Percentiles rank a stretch among this genome's conserved stretches.
Conservation (phyloP, 2,113 vertebrate genomes). For the Oreocharis arfaki region DNA sequence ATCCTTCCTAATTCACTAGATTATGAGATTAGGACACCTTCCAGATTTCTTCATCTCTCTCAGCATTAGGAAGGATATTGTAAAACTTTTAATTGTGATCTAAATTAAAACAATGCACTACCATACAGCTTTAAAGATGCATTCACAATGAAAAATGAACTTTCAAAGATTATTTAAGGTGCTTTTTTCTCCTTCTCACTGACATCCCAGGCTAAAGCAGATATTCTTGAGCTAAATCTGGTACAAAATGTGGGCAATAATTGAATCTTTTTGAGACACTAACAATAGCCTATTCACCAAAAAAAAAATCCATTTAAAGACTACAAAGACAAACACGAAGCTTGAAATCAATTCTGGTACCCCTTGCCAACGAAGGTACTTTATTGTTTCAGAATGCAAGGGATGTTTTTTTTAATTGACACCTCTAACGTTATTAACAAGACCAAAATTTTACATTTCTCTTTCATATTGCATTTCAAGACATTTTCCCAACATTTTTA, state of each 20-base stretch:
- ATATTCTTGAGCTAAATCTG: not conserved
- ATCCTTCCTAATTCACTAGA: not conserved
- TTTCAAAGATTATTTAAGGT: not conserved
- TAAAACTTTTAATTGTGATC: not conserved
- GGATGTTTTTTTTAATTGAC: not conserved
- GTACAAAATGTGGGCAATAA: not conserved
- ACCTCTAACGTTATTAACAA: not conserved
- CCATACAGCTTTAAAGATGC: slow-evolving; percentile 15
- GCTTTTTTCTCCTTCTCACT: not conserved
- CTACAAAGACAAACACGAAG: not conserved
- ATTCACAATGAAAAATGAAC: not conserved
- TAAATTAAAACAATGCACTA: not conserved
- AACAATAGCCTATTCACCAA: not conserved
- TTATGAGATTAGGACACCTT: not conserved
- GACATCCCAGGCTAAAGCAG: not conserved
- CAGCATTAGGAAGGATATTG: not conserved
- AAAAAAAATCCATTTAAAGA: not conserved
- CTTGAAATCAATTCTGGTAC: not conserved
- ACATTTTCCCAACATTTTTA: not conserved
- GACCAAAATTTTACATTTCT: not conserved
- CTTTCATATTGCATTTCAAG: not conserved
- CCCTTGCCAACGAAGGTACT: not conserved
- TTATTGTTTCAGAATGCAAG: not conserved
- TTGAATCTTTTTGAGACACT: not conserved
- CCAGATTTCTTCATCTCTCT: not conserved